A percentile compares a stretch with the other conserved stretches of the same genome.
These are phyloP conservation scores for Pteromalus puparum DNA, from an alignment of 1,140 invertebrate species.

Conservation along the genomic window DNA sequence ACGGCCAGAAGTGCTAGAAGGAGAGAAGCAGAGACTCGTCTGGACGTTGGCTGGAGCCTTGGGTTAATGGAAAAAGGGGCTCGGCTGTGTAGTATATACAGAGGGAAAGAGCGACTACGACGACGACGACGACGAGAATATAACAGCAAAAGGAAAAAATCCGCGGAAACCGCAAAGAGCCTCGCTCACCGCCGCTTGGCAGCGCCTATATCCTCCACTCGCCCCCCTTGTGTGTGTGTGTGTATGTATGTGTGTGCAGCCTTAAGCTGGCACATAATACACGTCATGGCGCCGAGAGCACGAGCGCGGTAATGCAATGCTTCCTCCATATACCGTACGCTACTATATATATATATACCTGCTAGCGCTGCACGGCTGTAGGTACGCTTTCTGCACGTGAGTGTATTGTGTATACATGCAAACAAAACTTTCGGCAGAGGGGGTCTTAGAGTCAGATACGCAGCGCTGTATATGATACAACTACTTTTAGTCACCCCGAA, in stretches of 20 bases:
- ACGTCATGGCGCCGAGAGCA: conserved; percentile 26
- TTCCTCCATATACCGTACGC: not conserved
- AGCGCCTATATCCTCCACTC: not conserved
- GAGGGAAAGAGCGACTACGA: not conserved
- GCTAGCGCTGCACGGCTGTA: not conserved
- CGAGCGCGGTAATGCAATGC: conserved; percentile 3
- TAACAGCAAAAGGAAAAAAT: conserved; percentile 24
- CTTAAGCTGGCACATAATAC: conserved; percentile 32
- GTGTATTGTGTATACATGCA: not conserved
- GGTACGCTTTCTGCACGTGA: not conserved
- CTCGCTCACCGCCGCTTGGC: conserved; percentile 25
- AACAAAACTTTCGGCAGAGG: too few relatives aligned
- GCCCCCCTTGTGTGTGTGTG: not conserved
- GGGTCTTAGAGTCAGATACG: too few relatives aligned
- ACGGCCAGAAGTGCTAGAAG: not conserved
- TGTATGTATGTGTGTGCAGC: not conserved
- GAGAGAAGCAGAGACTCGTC: not conserved
- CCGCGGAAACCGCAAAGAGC: conserved; percentile 45
- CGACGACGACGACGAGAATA: not conserved
- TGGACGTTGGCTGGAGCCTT: not conserved
- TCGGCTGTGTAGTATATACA: too few relatives aligned
- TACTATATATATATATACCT: too few relatives aligned
- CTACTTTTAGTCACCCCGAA: conserved; percentile 21
- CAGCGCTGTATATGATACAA: not conserved
- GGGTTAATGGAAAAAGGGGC: conserved; percentile 7